A percentile compares a stretch with the other conserved stretches of the same genome.
These are phyloP conservation scores for Biston stratarius DNA, from an alignment of 2,888 invertebrate genomes.

Conservation along the genomic window DNA sequence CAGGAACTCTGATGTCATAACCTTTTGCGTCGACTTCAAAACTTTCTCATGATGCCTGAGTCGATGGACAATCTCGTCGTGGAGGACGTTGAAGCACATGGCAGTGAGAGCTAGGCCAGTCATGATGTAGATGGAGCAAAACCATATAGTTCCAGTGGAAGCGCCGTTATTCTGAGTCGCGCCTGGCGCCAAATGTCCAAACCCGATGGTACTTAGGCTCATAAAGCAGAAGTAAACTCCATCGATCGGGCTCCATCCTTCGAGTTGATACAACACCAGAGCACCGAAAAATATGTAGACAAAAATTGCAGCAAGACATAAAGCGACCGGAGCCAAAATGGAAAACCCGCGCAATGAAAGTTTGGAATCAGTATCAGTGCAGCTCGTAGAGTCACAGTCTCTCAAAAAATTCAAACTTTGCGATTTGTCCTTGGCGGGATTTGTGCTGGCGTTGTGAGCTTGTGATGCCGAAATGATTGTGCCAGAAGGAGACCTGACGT, in stretches of 20 bases:
- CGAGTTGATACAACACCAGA: conserved; percentile 94
- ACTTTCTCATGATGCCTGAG: conserved; percentile 87
- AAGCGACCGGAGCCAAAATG: conserved; percentile 94
- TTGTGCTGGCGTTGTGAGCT: conserved; percentile 76
- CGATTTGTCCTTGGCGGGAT: conserved; percentile 78
- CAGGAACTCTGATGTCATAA: conserved; percentile 76
- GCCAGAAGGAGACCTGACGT: conserved; percentile 86
- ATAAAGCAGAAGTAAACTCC: conserved; percentile 98
- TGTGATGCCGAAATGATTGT: conserved; percentile 84
- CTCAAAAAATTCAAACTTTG: conserved; percentile 77
- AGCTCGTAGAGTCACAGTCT: conserved; percentile 86
- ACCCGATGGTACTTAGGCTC: conserved; percentile 97
- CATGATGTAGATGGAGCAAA: conserved; percentile 95
- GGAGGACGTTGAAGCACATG: conserved; percentile 96
- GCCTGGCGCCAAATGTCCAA: conserved; percentile 94
- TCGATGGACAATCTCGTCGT: conserved; percentile 95
- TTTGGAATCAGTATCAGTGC: conserved; percentile 89
- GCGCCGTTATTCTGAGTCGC: conserved; percentile 81
- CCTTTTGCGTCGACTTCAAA: conserved; percentile 73
- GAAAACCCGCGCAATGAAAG: conserved; percentile 90
- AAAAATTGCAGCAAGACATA: conserved; percentile 95
- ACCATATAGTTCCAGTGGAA: conserved; percentile 92
- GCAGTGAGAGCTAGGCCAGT: conserved; percentile 95
- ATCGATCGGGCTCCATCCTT: conserved; percentile 97
- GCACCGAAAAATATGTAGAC: conserved; percentile 97